Percentiles rank a stretch among this genome's conserved stretches.
phyloP scores from a whole-genome alignment of 2,888 invertebrate genomes.

The Papilio protenor region DNA sequence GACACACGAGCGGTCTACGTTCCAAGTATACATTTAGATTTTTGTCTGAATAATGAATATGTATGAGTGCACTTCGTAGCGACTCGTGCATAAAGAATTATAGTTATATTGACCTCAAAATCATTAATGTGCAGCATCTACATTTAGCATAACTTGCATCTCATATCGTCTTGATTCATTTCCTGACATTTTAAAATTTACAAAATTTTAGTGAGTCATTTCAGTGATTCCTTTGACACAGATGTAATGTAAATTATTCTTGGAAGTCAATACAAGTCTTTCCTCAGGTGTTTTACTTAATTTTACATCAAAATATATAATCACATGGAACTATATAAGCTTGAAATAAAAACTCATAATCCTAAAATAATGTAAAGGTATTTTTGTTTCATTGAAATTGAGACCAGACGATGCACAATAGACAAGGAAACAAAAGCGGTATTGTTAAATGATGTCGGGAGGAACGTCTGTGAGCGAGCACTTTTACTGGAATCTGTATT shows the following conservation, averaged over 20 bases:
- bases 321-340: background rate
- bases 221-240: constrained; percentile 56
- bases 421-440: constrained; percentile 52
- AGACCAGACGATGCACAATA: constrained; percentile 45
- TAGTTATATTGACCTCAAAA: constrained; percentile 47
- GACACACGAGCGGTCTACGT: constrained; percentile 61
- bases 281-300: background rate
- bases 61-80: constrained; percentile 46
- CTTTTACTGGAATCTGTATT: constrained; percentile 78
- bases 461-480: constrained; percentile 68
- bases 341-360: constrained; percentile 21
- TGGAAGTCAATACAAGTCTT: constrained; percentile 37
- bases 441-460: constrained; percentile 57
- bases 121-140: constrained; percentile 39
- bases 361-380: constrained; percentile 13
- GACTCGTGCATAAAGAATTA: constrained; percentile 40
- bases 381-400: constrained; percentile 27
- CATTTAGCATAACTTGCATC: constrained; percentile 8
- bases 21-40: constrained; percentile 53
- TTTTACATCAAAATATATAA: background rate
- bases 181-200: background rate
- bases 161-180: constrained; percentile 1
- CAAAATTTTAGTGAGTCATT: constrained; percentile 53
- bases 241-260: constrained; percentile 50
- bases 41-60: constrained; percentile 56